Base-by-base conservation (phyloP, 2,888 invertebrate species). In the Cerceris rybyensis region DNA sequence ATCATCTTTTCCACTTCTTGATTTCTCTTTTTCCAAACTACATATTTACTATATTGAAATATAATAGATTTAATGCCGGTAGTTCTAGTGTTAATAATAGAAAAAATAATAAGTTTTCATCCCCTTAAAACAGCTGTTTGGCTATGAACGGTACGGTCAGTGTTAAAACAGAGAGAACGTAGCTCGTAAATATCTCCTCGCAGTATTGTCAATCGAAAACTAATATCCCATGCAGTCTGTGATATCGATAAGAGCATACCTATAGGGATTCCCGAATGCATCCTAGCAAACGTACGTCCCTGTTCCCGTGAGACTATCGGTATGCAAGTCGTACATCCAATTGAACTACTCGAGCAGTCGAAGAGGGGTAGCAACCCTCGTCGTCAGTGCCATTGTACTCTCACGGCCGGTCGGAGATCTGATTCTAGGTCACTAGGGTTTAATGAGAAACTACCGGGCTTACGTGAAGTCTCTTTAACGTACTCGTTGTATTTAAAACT, bases 391-490 rank as follows among this genome's bases (percentile, higher is more conserved):
- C 69, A 81, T 81, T 85, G 79, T 83, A 49, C 75, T 72, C 72
- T 43, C 81, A 49, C 50, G 63, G 16, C 61, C 65, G 52, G 16
- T 61, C 65, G 17, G 66, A 65, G 46, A 52, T 74, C 80, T 71
- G 70, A 78, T 86, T 85, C 86, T 83, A 50, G 85, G 85, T 86
- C 86, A 86, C 69, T 58, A 49, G 70, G 75, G 71, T 58, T 80
- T 82, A 86, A 84, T 84, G 81, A 86, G 81, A 83, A 86, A 80
- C 84, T 75, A 82, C 77, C 69, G 68, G 70, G 46, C 64, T 76
- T 75, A 69, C 70, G 70, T 61, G 66, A 39, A 42, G 49, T 72
- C 64, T 72, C 70, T 67, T 70, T 70, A 63, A 16, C 58, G 64
- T 57, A 74, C 67, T 80, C 66, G 78, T 83, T 72, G 49, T 71